phyloP scores from a whole-genome alignment of 2,888 invertebrate genomes.

The Hirtodrosophila confusa region DNA sequence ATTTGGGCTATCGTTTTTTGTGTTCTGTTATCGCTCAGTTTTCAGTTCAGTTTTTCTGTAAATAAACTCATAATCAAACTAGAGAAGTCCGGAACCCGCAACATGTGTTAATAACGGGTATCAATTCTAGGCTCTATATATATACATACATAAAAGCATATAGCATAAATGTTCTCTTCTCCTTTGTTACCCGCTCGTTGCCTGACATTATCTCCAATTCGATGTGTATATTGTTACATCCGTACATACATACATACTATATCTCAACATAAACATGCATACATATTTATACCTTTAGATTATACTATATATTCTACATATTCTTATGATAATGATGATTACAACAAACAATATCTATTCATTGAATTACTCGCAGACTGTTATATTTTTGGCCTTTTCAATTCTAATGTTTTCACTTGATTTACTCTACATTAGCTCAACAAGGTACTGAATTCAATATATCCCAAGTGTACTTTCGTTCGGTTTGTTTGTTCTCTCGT shows the following conservation, averaged over 20 bases:
- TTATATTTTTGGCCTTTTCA: constrained; percentile 85
- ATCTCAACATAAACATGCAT: constrained; percentile 5
- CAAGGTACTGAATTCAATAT: constrained; percentile 82
- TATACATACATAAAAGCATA: not conserved
- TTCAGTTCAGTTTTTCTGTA: constrained; percentile 32
- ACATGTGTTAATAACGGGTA: constrained; percentile 10
- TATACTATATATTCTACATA: constrained; percentile 20
- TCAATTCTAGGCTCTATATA: constrained; percentile 18
- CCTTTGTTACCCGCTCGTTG: constrained; percentile 36
- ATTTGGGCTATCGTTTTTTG: constrained; percentile 27
- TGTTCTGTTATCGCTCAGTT: constrained; percentile 17
- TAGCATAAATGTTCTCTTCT: constrained; percentile 19
- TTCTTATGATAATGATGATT: constrained; percentile 37
- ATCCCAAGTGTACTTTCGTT: constrained; percentile 51
- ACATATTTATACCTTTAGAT: constrained; percentile 18
- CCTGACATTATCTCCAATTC: constrained; percentile 28
- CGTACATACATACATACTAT: constrained; percentile 10
- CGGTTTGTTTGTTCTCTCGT: constrained; percentile 70
- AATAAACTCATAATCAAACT: constrained; percentile 28
- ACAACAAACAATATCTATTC: constrained; percentile 58
- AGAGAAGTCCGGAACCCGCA: constrained; percentile 10
- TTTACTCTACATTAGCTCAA: constrained; percentile 85
- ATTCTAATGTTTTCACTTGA: constrained; percentile 85
- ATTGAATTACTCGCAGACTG: constrained; percentile 83
- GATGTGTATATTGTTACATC: constrained; percentile 18